Conservation (phyloP, 2,113 vertebrate genomes). For the Casuarius casuarius region DNA sequence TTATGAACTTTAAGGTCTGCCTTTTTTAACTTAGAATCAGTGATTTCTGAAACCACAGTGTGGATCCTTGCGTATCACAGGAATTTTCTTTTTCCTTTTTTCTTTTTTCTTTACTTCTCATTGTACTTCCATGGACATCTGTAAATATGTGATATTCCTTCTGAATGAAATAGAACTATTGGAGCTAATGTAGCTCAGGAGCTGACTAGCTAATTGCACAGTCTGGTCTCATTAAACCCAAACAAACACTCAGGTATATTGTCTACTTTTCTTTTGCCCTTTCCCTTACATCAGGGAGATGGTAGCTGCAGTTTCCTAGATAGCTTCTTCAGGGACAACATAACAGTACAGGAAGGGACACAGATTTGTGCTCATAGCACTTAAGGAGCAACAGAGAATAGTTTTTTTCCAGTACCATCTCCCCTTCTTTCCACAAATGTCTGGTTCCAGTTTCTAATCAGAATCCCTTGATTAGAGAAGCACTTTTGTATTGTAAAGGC, state of each 20-base stretch:
- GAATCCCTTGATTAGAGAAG: not conserved
- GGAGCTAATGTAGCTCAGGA: not conserved
- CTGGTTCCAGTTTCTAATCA: not conserved
- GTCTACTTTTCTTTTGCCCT: not conserved
- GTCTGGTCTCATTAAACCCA: not conserved
- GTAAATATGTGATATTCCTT: not conserved
- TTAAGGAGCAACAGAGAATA: not conserved
- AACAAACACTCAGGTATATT: not conserved
- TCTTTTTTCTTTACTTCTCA: not conserved
- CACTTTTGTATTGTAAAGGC: not conserved
- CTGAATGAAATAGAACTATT: not conserved
- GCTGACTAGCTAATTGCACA: not conserved
- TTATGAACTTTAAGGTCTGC: not conserved
- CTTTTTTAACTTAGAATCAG: not conserved
- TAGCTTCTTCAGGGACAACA: not conserved
- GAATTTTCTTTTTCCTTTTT: accelerated
- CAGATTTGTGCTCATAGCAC: accelerated
- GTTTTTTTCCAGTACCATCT: not conserved
- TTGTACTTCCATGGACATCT: not conserved
- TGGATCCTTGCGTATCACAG: not conserved
- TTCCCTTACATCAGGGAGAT: not conserved
- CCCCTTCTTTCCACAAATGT: not conserved
- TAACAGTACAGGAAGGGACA: not conserved
- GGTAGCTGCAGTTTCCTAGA: not conserved
- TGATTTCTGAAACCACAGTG: not conserved